Base-by-base conservation (phyloP, 1,140 invertebrate genomes). In the Arion vulgaris region DNA sequence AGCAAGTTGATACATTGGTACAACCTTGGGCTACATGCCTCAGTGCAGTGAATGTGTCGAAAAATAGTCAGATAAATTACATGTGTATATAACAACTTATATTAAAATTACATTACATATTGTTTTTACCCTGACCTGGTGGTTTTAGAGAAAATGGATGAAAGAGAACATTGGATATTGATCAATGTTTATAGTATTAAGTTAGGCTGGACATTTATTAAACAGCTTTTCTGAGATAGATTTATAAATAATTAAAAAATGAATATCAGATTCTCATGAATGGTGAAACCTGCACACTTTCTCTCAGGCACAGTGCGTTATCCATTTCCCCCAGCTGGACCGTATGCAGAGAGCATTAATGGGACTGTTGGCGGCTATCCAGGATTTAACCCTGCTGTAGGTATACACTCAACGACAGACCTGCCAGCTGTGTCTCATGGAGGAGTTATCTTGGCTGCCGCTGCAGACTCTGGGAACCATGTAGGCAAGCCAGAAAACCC, bases 351-450 rank as follows among this genome's bases (percentile, higher is more conserved):
- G 68, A 80, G 49, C 72, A 49, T 80, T 51, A 80, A 80, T 45
- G 79, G 79, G 45, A 68, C 79, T 23, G 41, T 68, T 19, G 15
- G 5, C 15, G 15, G 5, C 15, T 80, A 80, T 72, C 79, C 79
- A 32, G 79, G 38, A 45, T 80, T 68, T 41, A 68, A 72, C 41
- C 45, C 79, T 23, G 66, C 79, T 45, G 45, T 80, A 26, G 79
- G 68, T n/a, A 80, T 80, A 34, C 79, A 80, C 41, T 80, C 79
- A 72, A 80, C 79, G 68, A 80, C 79, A 32, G 79, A 80, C 45
- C 79, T 69, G 71, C 79, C 79, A 51, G 66, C 79, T 34, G 79
- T 80, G 51, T 80, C 79, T 49, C 79, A 80, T 72, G 79, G 79
- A 49, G 79, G 79, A 5, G 79, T 62, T n/a, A 80, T 80, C 51